phyloP scores from a whole-genome alignment of 2,797 vertebrate genomes.

The Lepidocolaptes lacrymiger region DNA sequence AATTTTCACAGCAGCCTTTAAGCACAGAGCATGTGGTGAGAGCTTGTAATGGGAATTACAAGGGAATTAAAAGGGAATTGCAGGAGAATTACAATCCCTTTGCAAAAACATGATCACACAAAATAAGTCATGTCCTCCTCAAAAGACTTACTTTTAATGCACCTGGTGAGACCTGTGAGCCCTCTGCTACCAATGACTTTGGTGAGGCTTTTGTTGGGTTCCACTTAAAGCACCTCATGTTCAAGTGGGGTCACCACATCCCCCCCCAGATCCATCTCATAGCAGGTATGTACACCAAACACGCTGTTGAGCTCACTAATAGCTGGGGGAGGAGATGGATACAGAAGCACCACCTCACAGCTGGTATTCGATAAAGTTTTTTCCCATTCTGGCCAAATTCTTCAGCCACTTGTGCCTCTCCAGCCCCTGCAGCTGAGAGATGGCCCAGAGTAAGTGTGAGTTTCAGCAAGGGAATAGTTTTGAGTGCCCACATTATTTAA shows the following conservation, averaged over 20 bases:
- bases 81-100: neutral
- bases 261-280: neutral
- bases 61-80: neutral
- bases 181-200: neutral
- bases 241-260: neutral
- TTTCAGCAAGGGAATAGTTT: neutral
- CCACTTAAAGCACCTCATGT: neutral
- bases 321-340: neutral
- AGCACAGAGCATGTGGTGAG: neutral
- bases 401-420: neutral
- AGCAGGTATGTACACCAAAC: neutral
- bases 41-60: neutral
- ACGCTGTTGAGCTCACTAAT: rapidly evolving
- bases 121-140: neutral
- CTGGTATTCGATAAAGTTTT: neutral
- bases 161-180: neutral
- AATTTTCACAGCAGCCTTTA: neutral
- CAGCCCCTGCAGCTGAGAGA: neutral
- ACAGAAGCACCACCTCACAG: neutral
- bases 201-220: neutral
- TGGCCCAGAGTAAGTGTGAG: neutral
- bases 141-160: neutral
- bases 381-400: neutral
- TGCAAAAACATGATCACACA: neutral
- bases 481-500: neutral